Base-by-base conservation (phyloP, 1,140 invertebrate species). In the Dufourea novaeangliae region DNA sequence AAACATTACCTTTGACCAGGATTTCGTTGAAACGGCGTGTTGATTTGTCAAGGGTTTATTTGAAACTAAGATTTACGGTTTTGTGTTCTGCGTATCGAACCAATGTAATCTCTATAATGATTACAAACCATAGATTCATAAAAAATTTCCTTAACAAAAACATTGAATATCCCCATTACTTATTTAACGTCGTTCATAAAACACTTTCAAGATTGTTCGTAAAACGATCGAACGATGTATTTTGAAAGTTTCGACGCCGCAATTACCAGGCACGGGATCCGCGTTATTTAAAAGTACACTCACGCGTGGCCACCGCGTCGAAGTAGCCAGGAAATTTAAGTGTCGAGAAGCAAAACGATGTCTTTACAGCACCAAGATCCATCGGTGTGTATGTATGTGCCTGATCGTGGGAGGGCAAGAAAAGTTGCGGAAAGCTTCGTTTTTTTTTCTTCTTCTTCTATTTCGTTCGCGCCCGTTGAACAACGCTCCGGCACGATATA, bases 401-500 rank as follows among this genome's bases (percentile, higher is more conserved):
- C 7, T 20, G 46, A 41, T 34, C 41, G 29, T 14, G 10, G n/a
- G n/a, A n/a, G n/a, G 20, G 29, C 32, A 63, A 66, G 29, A 17
- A 67, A 62, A 64, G 50, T 61, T 50, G 44, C 29, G 11, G 34
- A 32, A 57, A 27, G 39, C 22, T 52, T 7, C 44, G 3, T 20
- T 52, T 17, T 27, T 50, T 14, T 25, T 14, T 44, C 25, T 12
- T 12, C 22, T 20, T 25, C 3, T 11, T 22, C 8, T 11, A 17
- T 27, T 34, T 56, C 46, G 25, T 32, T 34, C 69, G n/a, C 29
- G 37, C 59, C 63, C 63, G 8, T n/a, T 62, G 64, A 83, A 83
- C 80, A 78, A 83, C 78, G 52, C 67, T 34, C n/a, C 32, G 34
- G 67, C 82, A 76, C 77, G 71, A 56, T 70, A 68, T 39, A 64